Evolutionary conservation across 53 echinoderm and acorn worm species (phyloP).

Genomic region (Holothuria leucospilota): DNA sequence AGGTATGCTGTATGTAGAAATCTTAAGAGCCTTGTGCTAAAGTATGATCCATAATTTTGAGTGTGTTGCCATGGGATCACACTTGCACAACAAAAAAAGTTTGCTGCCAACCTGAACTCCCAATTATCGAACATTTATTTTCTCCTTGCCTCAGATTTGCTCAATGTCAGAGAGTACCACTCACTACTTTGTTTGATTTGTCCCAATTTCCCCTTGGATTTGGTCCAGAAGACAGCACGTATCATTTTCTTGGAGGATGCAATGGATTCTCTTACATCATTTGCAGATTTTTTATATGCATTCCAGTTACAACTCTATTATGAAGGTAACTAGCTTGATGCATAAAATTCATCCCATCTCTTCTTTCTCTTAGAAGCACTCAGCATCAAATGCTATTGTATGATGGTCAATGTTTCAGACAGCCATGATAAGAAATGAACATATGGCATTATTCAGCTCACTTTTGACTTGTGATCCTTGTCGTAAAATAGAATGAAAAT

Average conservation of each 20-base stretch:
- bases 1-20: too few relatives aligned
- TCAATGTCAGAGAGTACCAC: conserved; percentile 93
- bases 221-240: conserved; percentile 87
- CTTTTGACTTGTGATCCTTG: too few relatives aligned
- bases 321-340: conserved; percentile 64
- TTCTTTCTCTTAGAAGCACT: too few relatives aligned
- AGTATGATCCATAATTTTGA: too few relatives aligned
- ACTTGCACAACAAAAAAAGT: too few relatives aligned
- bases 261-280: conserved; percentile 93
- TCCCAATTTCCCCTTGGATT: conserved; percentile 85
- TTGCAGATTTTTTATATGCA: conserved; percentile 98
- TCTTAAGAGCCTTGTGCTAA: too few relatives aligned
- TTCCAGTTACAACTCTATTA: conserved; percentile 94
- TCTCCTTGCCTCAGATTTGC: conserved; percentile 61
- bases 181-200: conserved; percentile 89
- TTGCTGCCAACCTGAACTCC: too few relatives aligned
- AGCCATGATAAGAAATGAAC: neutral
- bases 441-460: too few relatives aligned
- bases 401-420: too few relatives aligned
- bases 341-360: neutral
- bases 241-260: conserved; percentile 99
- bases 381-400: too few relatives aligned
- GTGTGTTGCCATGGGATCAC: too few relatives aligned
- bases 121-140: neutral
- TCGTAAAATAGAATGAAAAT: too few relatives aligned